A percentile compares a stretch with the other conserved stretches of the same genome.
Evolutionary conservation across 2,797 vertebrate genomes (phyloP).

Genomic region (Gambusia yucatana): DNA sequence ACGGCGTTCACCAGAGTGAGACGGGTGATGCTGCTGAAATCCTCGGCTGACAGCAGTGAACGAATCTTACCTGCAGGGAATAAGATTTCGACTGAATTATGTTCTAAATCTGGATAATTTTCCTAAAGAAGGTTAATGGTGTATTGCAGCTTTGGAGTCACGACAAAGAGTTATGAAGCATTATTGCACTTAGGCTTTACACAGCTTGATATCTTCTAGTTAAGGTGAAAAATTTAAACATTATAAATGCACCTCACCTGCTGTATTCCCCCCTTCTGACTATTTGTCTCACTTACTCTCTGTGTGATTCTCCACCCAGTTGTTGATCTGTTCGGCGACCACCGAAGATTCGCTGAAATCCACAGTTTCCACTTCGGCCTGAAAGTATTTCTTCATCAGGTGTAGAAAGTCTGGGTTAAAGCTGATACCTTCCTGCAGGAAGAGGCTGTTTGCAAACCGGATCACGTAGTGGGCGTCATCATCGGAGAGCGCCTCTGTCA

Average conservation of each 20-base stretch:
- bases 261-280: neutral
- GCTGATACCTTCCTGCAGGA: constrained; percentile 90
- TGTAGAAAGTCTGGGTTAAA: constrained; percentile 92
- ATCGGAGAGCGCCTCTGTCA: constrained; percentile 82
- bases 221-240: neutral
- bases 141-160: constrained; percentile 1
- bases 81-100: neutral
- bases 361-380: constrained; percentile 88
- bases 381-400: constrained; percentile 92
- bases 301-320: constrained; percentile 96
- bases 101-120: neutral
- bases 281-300: constrained; percentile 85
- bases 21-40: constrained; percentile 89
- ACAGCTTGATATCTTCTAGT: neutral
- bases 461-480: constrained; percentile 88
- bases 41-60: constrained; percentile 89
- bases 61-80: constrained; percentile 87
- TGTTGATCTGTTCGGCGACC: constrained; percentile 92
- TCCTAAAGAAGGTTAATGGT: neutral
- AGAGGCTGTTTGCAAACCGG: constrained; percentile 91
- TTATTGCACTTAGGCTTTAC: neutral
- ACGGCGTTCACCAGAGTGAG: constrained; percentile 92
- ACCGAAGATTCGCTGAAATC: constrained; percentile 90
- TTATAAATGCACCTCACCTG: neutral
- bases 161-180: neutral